A percentile compares a stretch with the other conserved stretches of the same genome.
These are phyloP conservation scores for Hydrotaea cyrtoneurina DNA, from an alignment of 2,888 invertebrate genomes.

Conservation along the genomic window DNA sequence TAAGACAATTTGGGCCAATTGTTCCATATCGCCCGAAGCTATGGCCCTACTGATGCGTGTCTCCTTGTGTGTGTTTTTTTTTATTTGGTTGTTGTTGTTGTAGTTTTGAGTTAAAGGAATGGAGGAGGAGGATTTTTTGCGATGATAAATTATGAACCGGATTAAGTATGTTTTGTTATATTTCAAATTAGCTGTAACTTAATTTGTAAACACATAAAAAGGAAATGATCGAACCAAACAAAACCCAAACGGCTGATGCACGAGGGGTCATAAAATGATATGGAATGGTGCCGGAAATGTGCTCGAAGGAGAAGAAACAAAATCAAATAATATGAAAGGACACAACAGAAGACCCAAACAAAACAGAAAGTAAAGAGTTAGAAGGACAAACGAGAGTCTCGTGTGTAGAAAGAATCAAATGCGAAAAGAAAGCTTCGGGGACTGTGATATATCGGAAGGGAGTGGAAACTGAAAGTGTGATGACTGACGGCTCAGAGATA, in stretches of 20 bases:
- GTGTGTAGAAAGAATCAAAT: constrained; percentile 5
- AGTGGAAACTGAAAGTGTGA: background rate
- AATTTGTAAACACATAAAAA: constrained; percentile 28
- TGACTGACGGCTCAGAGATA: constrained; percentile 4
- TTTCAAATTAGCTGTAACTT: constrained; percentile 34
- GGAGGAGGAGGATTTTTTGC: constrained; percentile 3
- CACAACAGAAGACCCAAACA: background rate
- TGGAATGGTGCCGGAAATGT: constrained; percentile 8
- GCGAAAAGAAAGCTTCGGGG: constrained; percentile 11
- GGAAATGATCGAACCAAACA: constrained; percentile 35
- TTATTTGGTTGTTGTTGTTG: too few species aligned
- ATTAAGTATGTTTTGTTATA: constrained; percentile 36
- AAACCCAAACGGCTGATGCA: constrained; percentile 10
- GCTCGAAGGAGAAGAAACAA: background rate
- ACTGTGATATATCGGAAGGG: constrained; percentile 12
- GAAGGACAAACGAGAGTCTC: background rate
- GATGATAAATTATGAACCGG: constrained; percentile 54
- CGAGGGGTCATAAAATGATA: background rate
- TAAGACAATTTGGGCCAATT: constrained; percentile 92
- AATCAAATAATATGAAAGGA: background rate
- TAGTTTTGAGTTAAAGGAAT: background rate
- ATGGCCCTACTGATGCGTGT: constrained; percentile 86
- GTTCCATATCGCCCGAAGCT: constrained; percentile 91
- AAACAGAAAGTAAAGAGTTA: too few species aligned
- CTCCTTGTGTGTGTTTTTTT: too few species aligned